Base-by-base conservation (phyloP, 2,888 invertebrate genomes). In the Coremacera marginata region DNA sequence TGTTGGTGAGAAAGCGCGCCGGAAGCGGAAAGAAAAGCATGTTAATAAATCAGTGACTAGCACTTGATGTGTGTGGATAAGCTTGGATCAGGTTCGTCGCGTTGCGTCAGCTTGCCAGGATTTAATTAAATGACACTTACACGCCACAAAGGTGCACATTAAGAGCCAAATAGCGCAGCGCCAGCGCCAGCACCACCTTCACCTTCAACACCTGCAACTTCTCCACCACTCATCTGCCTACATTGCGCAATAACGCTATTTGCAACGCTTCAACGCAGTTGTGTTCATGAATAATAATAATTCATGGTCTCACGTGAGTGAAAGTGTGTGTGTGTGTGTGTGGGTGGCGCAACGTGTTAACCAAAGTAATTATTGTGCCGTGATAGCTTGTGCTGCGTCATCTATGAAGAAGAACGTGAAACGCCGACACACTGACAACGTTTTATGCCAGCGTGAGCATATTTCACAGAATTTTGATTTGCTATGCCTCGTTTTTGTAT, bases 111-210 rank as follows among this genome's bases (percentile, higher is more conserved):
- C 65, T n/a, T 65, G 65, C 19, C 31, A 65, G 31, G 34, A 34
- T 34, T 67, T 67, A 67, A 67, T 67, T 67, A 67, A 67, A 67
- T 37, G 34, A 37, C 67, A 67, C 22, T 67, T 67, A 67, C 67
- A 67, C 44, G 19, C 67, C 37, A 22, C 67, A 67, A 37, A 67
- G 67, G 67, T 37, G 67, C 31, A 67, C 11, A 44, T 67, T 67
- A 60, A 60, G 57, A 60, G n/a, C 57, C 19, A 8, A 19, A 22
- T 5, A 22, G 22, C 19, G 19, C 55, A 19, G 19, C 22, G 7
- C 19, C 55, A 22, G 4, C 25, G 11, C 57, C 55, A 19, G 1
- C 22, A 19, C 55, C 55, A 9, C 9, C 25, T 11, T 8, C 22
- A 19, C 57, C 25, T 22, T 22, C 14, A 14, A 44, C 44, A 44